Evolutionary conservation across 2,888 invertebrate species (phyloP).

Genomic region (Hydraecia micacea): DNA sequence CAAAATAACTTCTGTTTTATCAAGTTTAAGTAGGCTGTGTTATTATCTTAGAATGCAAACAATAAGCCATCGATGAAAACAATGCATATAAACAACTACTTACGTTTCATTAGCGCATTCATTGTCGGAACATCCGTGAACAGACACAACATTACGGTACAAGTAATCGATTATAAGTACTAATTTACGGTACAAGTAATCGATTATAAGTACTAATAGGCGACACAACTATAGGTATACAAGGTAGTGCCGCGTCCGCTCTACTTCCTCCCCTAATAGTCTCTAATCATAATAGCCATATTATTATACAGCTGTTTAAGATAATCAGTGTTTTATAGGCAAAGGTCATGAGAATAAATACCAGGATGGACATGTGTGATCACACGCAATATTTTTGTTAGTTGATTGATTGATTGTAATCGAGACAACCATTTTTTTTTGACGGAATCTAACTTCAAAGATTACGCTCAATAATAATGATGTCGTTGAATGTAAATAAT

Average conservation of each 20-base stretch:
- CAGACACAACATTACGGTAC: slow-evolving; percentile 10
- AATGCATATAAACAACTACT: slow-evolving; percentile 31
- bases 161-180: slow-evolving; percentile 42
- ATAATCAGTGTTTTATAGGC: slow-evolving; percentile 3
- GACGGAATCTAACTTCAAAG: background rate
- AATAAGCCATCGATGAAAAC: slow-evolving; percentile 34
- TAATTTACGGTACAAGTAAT: slow-evolving; percentile 32
- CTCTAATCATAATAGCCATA: background rate
- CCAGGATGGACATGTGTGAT: background rate
- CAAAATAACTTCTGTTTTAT: background rate
- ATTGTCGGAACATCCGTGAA: slow-evolving; percentile 21
- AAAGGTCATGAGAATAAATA: slow-evolving; percentile 20
- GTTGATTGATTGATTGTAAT: background rate
- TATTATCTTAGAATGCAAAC: background rate
- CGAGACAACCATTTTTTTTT: background rate
- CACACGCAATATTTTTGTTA: slow-evolving; percentile 19
- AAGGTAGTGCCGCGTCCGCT: background rate
- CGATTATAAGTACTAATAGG: slow-evolving; percentile 26
- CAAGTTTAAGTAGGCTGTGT: background rate
- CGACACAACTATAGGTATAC: background rate
- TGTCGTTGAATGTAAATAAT: slow-evolving; percentile 20
- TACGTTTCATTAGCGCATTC: slow-evolving; percentile 37
- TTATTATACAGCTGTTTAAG: slow-evolving; percentile 1
- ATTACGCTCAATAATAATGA: slow-evolving; percentile 3
- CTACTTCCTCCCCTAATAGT: background rate